Evolutionary conservation across 2,797 vertebrate genomes (phyloP), one percentile per base, ranked within the genome.

Genomic region (Ispidina lecontei): DNA sequence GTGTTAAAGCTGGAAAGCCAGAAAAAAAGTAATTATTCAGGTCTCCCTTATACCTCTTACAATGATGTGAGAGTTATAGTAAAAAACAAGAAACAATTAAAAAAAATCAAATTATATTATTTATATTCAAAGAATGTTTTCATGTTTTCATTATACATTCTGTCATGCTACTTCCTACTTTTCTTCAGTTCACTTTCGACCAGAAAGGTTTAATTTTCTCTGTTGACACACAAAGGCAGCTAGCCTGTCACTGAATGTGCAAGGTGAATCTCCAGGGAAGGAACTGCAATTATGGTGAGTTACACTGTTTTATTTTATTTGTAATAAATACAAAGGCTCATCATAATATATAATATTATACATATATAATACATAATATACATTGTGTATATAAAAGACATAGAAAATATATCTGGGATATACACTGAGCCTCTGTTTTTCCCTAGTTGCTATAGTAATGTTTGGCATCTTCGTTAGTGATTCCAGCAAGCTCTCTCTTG

Each of bases 401-500:
- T 28, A 68, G 47, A 64, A 91, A 73, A 56, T 56, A n/a, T 11
- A 49, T 25, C 82, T 88, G 60, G 83, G 18, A 29, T 86, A 12
- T 39, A 37, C 56, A 80, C 14, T 12, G 63, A 84, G 28, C 17
- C 62, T 83, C 51, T 65, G 13, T 29, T 93, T 94, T 72, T 10
- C 46, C 46, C 35, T 72, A 75, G 91, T 90, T 93, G 80, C 91
- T 91, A 89, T 94, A 91, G 82, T 80, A 93, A 94, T 86, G 14
- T 80, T 89, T 91, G 78, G 65, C 70, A 93, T 46, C 62, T 93
- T 44, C 67, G 43, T 92, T 87, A 84, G 84, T 58, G 94, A 71
- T 91, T 93, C 74, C 91, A 80, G 74, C 43, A 70, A 73, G 49
- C 72, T 69, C 7, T 59, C 47, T 84, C 33, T 12, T 4, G 4